These are phyloP conservation scores for Apodemia hepburni DNA, from an alignment of 2,888 invertebrate species.

Conservation along the genomic window DNA sequence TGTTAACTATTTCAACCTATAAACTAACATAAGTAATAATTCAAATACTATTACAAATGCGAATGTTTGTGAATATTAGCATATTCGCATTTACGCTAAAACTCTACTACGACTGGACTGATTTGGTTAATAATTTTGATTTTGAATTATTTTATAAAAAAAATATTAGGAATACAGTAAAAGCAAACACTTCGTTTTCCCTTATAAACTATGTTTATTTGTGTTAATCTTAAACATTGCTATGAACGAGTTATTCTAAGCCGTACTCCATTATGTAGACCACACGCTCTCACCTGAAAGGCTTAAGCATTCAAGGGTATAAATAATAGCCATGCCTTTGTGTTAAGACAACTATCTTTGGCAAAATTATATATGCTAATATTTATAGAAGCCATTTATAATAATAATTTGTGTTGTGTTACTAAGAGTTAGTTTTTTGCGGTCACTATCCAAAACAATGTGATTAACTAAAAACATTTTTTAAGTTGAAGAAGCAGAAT, in stretches of 20 bases:
- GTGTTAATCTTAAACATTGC: no score
- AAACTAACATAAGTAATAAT: neutral
- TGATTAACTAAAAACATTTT: no score
- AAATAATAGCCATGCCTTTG: constrained; percentile 22
- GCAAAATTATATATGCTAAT: constrained; percentile 25
- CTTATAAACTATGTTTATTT: no score
- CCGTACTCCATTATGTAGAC: constrained; percentile 27
- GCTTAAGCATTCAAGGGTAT: constrained; percentile 28
- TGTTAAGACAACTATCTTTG: constrained; percentile 27
- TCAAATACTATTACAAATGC: neutral
- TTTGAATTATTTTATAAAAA: no score
- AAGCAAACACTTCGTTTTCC: no score
- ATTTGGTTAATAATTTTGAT: no score
- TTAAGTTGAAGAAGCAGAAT: no score
- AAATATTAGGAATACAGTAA: no score
- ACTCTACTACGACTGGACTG: no score
- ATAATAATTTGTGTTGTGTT: neutral
- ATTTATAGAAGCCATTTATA: neutral
- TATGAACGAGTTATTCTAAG: neutral
- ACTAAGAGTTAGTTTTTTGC: neutral
- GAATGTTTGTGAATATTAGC: no score
- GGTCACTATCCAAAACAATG: no score
- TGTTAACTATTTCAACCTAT: neutral
- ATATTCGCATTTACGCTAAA: no score
- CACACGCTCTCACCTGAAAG: constrained; percentile 32